phyloP scores from a whole-genome alignment of 1,140 invertebrate species.

The Euschistus heros region DNA sequence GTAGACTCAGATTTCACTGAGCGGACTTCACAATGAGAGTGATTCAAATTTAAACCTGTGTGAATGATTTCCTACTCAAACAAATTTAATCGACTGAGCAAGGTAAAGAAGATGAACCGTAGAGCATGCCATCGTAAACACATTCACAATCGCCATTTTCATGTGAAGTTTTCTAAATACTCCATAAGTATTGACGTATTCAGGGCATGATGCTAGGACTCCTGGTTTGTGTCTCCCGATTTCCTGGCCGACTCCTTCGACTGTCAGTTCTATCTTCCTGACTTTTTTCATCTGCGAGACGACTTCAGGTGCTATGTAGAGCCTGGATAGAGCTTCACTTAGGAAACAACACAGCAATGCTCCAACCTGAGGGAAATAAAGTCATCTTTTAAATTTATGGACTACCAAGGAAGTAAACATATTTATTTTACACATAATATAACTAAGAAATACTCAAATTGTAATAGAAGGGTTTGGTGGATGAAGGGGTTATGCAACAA shows the following conservation, averaged over 20 bases:
- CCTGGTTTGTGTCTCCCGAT: conserved; percentile 54
- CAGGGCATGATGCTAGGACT: conserved; percentile 52
- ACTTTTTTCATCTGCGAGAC: conserved; percentile 54
- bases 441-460: too few relatives aligned
- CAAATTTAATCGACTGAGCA: conserved; percentile 34
- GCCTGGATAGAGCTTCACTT: conserved; percentile 51
- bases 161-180: conserved; percentile 57
- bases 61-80: not conserved
- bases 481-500: too few relatives aligned
- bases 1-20: too few relatives aligned
- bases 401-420: too few relatives aligned
- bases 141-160: conserved; percentile 57
- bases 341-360: conserved; percentile 55
- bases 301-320: conserved; percentile 55
- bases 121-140: conserved; percentile 58
- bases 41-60: too few relatives aligned
- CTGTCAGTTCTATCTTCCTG: conserved; percentile 52
- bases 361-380: conserved; percentile 43
- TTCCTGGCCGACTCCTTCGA: conserved; percentile 57
- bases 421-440: too few relatives aligned
- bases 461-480: too few relatives aligned
- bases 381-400: too few relatives aligned
- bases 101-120: conserved; percentile 57
- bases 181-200: conserved; percentile 54
- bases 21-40: too few relatives aligned